These are phyloP conservation scores for Lamproptera curius DNA, from an alignment of 2,888 invertebrate species.

Conservation along the genomic window DNA sequence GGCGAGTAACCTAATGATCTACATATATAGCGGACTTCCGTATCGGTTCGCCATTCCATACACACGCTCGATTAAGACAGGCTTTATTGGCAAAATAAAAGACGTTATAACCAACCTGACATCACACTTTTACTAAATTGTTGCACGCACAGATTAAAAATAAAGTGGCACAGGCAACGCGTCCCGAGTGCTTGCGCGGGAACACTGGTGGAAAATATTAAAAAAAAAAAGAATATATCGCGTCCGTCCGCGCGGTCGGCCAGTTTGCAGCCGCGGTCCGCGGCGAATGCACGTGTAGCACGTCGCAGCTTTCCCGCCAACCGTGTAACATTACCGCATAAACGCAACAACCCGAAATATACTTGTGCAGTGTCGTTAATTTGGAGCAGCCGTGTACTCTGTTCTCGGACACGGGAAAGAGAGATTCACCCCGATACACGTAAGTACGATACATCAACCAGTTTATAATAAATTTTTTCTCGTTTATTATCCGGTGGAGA, in stretches of 20 bases:
- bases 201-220: conserved; percentile 27
- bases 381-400: conserved; percentile 16
- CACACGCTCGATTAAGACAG: conserved; percentile 2
- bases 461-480: background rate
- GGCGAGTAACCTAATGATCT: conserved; percentile 8
- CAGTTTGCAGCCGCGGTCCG: conserved; percentile 51
- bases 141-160: conserved; percentile 41
- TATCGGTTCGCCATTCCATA: conserved; percentile 1
- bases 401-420: background rate
- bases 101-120: conserved; percentile 48
- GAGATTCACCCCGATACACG: conserved; percentile 1
- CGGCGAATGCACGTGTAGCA: conserved; percentile 40
- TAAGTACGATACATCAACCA: background rate
- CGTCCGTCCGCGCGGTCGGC: conserved; percentile 26
- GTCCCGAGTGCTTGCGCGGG: conserved; percentile 40
- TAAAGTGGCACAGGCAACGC: conserved; percentile 47
- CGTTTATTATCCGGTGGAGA: background rate
- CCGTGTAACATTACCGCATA: conserved; percentile 24
- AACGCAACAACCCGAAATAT: conserved; percentile 20
- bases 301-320: conserved; percentile 34
- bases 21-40: conserved; percentile 10
- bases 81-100: conserved; percentile 18
- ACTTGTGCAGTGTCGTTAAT: conserved; percentile 29
- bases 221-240: conserved; percentile 29
- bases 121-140: conserved; percentile 40